Evolutionary conservation across 1,140 invertebrate genomes (phyloP).

Genomic region (Agrilus planipennis): DNA sequence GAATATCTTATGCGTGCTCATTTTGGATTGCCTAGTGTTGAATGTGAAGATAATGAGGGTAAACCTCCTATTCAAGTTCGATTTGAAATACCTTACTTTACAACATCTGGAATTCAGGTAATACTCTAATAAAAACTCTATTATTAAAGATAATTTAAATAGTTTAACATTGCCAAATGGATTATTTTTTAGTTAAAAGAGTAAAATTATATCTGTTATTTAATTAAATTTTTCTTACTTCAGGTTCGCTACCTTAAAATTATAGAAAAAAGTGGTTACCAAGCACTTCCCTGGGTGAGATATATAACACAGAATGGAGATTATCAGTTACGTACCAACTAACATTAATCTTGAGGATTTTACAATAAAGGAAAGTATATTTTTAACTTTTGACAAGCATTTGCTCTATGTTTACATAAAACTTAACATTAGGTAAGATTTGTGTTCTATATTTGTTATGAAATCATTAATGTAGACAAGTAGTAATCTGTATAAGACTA

Average conservation of each 20-base stretch:
- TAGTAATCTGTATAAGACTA: no score
- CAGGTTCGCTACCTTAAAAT: slow-evolving; percentile 94
- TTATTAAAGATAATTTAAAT: slow-evolving; percentile 1
- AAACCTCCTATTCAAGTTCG: slow-evolving; percentile 98
- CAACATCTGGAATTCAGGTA: slow-evolving; percentile 96
- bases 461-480: no score
- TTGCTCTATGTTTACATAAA: slow-evolving; percentile 3
- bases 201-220: background rate
- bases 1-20: slow-evolving; percentile 99
- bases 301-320: slow-evolving; percentile 99
- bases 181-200: slow-evolving; percentile 1
- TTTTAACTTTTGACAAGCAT: slow-evolving; percentile 6
- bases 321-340: slow-evolving; percentile 94
- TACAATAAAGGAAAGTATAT: background rate
- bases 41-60: slow-evolving; percentile 89
- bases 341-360: slow-evolving; percentile 19
- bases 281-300: slow-evolving; percentile 96
- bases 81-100: slow-evolving; percentile 99
- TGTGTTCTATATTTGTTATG: no score
- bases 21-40: slow-evolving; percentile 96
- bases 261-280: slow-evolving; percentile 99
- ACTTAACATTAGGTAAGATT: no score
- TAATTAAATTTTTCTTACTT: slow-evolving; percentile 13
- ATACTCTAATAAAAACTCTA: slow-evolving; percentile 9
- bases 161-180: no score